A percentile compares a stretch with the other conserved stretches of the same genome.
These are phyloP conservation scores for Rhegmatorhina hoffmannsi DNA, from an alignment of 2,113 vertebrate genomes.

Conservation along the genomic window DNA sequence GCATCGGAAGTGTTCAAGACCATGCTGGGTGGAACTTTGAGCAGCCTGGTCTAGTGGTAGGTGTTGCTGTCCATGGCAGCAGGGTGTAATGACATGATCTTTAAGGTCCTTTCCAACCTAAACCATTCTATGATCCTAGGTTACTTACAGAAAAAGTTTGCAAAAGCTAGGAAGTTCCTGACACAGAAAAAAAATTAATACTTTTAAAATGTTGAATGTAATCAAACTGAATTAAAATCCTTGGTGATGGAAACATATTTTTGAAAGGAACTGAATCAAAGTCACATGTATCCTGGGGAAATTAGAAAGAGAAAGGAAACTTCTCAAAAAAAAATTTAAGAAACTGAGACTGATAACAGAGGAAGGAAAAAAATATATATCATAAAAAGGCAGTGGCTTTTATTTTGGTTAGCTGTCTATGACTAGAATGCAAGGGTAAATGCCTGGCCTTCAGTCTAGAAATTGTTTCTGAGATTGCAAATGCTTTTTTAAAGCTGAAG, in stretches of 20 bases:
- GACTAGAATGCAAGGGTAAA: background rate
- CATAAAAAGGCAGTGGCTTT: background rate
- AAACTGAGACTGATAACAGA: background rate
- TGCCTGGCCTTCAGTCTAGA: background rate
- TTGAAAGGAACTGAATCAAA: background rate
- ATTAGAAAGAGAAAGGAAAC: background rate
- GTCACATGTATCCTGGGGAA: background rate
- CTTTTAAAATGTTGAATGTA: background rate
- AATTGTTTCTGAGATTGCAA: conserved; percentile 35
- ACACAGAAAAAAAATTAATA: background rate
- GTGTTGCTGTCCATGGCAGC: background rate
- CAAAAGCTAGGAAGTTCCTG: background rate
- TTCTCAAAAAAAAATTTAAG: background rate
- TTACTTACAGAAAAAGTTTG: background rate
- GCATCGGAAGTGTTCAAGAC: background rate
- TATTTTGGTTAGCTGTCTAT: conserved; percentile 3
- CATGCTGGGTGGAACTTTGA: fast-evolving
- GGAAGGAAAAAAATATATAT: background rate
- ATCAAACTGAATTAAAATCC: background rate
- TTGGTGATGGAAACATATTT: background rate
- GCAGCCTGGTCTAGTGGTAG: background rate
- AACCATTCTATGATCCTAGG: background rate
- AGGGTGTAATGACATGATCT: too few relatives aligned
- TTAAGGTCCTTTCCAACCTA: background rate
- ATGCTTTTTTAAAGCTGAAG: conserved; percentile 52